Percentiles rank a stretch among this genome's conserved stretches.
These are phyloP conservation scores for Crotophaga sulcirostris DNA, from an alignment of 2,113 vertebrate genomes.

Conservation along the genomic window DNA sequence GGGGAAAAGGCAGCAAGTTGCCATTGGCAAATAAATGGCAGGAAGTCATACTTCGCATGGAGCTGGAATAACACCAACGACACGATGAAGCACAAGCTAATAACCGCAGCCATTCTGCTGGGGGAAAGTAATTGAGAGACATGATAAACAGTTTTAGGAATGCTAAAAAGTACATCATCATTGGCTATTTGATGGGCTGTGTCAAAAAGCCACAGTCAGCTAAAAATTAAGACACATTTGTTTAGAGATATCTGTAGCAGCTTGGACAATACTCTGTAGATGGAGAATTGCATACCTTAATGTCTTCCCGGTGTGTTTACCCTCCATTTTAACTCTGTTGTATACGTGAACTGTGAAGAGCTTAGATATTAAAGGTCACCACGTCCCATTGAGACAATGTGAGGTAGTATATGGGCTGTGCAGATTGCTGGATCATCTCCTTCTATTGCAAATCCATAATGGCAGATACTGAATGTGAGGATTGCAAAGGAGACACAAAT, in stretches of 20 bases:
- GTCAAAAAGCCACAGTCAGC: constrained; percentile 28
- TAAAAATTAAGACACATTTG: neutral
- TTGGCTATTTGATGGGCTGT: constrained; percentile 6
- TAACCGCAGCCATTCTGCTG: constrained; percentile 39
- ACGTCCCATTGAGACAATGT: neutral
- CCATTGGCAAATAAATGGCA: constrained; percentile 31
- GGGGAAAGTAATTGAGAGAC: constrained; percentile 20
- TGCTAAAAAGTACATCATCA: constrained; percentile 23
- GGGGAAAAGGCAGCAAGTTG: neutral
- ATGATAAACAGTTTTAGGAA: neutral
- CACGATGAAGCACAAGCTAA: constrained; percentile 19
- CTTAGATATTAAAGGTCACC: neutral
- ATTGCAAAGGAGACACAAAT: neutral
- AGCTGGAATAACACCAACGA: constrained; percentile 13
- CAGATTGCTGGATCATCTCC: neutral
- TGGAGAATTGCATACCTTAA: neutral
- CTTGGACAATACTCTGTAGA: neutral
- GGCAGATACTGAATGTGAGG: neutral
- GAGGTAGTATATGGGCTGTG: neutral
- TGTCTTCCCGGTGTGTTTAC: neutral
- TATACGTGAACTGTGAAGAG: neutral
- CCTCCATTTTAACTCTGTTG: neutral
- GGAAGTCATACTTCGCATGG: constrained; percentile 46
- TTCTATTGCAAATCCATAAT: neutral
- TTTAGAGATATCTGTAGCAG: neutral